These are phyloP conservation scores for Sceloporus undulatus DNA, from an alignment of 2,113 vertebrate genomes.

Conservation along the genomic window DNA sequence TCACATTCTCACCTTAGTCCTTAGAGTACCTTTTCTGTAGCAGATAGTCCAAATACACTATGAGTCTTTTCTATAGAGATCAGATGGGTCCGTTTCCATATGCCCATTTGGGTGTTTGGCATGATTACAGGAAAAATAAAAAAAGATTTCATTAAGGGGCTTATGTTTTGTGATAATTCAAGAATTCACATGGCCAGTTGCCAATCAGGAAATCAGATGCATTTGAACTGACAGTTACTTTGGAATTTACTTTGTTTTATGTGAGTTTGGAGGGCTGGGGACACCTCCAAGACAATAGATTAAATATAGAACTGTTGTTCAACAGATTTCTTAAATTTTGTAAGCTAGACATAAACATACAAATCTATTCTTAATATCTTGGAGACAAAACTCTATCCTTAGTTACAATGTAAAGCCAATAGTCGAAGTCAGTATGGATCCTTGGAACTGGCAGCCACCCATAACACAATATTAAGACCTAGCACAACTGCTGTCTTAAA, in stretches of 20 bases:
- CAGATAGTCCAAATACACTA: no score
- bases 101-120: neutral
- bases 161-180: neutral
- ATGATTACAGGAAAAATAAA: neutral
- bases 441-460: neutral
- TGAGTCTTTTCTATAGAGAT: neutral
- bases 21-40: no score
- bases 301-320: neutral
- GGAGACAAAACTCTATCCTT: neutral
- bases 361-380: neutral
- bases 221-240: neutral
- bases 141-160: neutral
- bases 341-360: neutral
- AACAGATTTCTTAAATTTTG: no score
- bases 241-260: neutral
- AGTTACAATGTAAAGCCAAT: neutral
- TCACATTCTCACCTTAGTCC: no score
- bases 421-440: neutral
- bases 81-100: neutral
- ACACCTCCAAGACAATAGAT: neutral
- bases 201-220: neutral
- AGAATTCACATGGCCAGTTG: neutral
- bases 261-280: neutral
- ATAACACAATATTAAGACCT: neutral
- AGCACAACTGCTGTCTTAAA: neutral